Conservation (phyloP, 2,797 vertebrate species). For the Paguma larvata region DNA sequence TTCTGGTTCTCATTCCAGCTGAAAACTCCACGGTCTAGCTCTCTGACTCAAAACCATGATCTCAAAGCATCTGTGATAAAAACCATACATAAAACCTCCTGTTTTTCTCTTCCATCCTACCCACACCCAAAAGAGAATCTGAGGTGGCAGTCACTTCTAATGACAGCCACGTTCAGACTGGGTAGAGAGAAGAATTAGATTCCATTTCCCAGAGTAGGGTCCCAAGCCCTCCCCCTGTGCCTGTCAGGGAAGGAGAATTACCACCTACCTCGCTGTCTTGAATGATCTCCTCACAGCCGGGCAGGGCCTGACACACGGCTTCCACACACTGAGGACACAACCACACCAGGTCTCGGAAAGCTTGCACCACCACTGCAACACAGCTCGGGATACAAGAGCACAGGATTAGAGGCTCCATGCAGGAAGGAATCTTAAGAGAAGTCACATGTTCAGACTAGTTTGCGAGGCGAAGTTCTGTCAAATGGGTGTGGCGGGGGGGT, state of each 20-base stretch:
- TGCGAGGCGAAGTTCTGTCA: neutral
- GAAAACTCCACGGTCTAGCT: slow-evolving; percentile 41
- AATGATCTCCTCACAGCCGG: slow-evolving; percentile 93
- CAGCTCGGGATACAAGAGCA: slow-evolving; percentile 46
- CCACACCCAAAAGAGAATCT: neutral
- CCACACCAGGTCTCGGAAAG: slow-evolving; percentile 96
- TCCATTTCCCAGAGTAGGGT: neutral
- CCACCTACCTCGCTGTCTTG: slow-evolving; percentile 95
- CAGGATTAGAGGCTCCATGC: neutral
- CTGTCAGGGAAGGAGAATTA: neutral
- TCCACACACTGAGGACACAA: slow-evolving; percentile 94
- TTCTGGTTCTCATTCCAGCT: slow-evolving; percentile 29
- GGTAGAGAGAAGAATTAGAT: neutral
- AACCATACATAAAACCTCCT: neutral
- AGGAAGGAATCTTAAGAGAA: neutral
- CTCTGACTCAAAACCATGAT: slow-evolving; percentile 5
- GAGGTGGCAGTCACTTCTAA: neutral
- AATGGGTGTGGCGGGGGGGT: neutral
- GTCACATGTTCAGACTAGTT: neutral
- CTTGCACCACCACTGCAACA: slow-evolving; percentile 94
- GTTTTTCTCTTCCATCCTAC: slow-evolving; percentile 18
- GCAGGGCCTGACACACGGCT: slow-evolving; percentile 92
- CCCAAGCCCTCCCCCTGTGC: neutral
- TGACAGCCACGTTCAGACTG: neutral
- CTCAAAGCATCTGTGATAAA: slow-evolving; percentile 20